A percentile compares a stretch with the other conserved stretches of the same genome.
These are phyloP conservation scores for Orthonyx spaldingii DNA, from an alignment of 2,113 vertebrate species.

Conservation along the genomic window DNA sequence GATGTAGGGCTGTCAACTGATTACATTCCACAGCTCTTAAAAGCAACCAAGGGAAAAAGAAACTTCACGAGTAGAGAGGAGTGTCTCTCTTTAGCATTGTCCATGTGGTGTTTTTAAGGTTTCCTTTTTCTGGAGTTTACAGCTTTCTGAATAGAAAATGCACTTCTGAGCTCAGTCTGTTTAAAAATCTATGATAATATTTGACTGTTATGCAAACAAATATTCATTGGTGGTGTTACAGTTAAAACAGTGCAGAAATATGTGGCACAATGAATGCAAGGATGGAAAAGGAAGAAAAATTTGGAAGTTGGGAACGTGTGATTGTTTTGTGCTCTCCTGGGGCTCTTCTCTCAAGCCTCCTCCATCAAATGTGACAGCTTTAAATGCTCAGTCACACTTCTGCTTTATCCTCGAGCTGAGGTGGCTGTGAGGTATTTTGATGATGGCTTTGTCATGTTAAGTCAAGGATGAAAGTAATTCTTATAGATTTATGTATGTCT, in stretches of 20 bases:
- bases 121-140: neutral
- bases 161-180: neutral
- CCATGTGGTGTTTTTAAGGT: neutral
- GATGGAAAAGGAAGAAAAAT: neutral
- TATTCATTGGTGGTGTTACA: neutral
- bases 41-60: neutral
- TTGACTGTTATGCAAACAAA: neutral
- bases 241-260: neutral
- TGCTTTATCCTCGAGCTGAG: neutral
- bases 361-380: neutral
- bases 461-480: neutral
- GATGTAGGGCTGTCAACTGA: neutral
- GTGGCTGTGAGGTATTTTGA: neutral
- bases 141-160: neutral
- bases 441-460: neutral
- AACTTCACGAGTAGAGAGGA: neutral
- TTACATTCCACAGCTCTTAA: neutral
- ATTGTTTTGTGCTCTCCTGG: neutral
- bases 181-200: neutral
- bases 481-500: neutral
- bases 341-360: neutral
- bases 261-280: neutral
- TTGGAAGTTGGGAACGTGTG: neutral
- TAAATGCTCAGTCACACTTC: neutral
- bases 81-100: neutral